Evolutionary conservation across 2,113 vertebrate species (phyloP), one percentile per base, ranked within the genome.

Genomic region (Romanogobio albipinnatus): DNA sequence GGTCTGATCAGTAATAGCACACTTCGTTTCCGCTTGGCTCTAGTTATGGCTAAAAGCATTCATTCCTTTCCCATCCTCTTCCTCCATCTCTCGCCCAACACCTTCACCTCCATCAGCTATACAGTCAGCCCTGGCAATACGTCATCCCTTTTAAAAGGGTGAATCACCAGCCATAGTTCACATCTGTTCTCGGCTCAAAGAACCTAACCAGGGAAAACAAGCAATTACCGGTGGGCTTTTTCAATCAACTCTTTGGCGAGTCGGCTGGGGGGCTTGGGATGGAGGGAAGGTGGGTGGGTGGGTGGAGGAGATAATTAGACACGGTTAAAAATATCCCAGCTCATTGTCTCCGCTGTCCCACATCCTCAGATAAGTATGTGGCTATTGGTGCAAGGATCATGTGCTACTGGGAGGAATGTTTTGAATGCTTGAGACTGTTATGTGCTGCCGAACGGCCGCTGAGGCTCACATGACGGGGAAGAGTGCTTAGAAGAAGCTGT

Each of bases 261-360:
- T 66, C 22, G 56, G 76, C 47, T 61, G 43, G 36, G 76, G 85
- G 83, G 74, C 36, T 45, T 9, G 82, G 29, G 24, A 39, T 43
- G 64, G 66, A 33, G 70, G 36, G 75, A 29, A 61, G 78, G 74
- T 83, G 86, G 68, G 68, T 2, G 53, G 78, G 74, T 83, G 86
- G 68, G 68, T 2, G 53, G 85, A 62, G 73, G 78, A 89, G 83
- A 88, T 90, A 91, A 91, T 91, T 90, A 89, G 84, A 87, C 84
- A 43, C 33, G 81, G 84, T 89, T 90, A 89, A 91, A 90, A 90
- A 89, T 88, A 88, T 83, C 84, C 73, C 26, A 47, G 26, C 74
- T 86, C 84, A 87, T 87, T 90, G 89, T 90, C 86, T 83, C 66
- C 64, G 39, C 81, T 84, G 85, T 78, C 85, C 82, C 80, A 90